Conservation (phyloP, 2,888 invertebrate species). For the Luperina testacea region DNA sequence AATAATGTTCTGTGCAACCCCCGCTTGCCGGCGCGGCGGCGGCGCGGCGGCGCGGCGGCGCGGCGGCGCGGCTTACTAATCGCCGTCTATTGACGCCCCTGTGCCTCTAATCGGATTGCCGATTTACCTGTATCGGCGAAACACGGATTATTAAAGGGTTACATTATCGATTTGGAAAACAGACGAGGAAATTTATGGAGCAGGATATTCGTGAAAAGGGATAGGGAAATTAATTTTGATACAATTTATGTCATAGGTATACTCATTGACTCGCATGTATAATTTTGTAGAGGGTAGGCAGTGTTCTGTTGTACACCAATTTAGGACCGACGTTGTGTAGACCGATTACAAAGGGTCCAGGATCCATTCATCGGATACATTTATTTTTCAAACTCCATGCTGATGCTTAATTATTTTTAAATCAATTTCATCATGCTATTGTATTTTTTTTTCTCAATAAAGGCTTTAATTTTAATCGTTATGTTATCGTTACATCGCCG, state of each 20-base stretch:
- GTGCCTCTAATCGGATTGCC: slow-evolving; percentile 74
- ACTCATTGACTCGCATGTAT: background rate
- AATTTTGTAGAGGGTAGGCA: slow-evolving; percentile 14
- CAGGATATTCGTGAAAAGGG: slow-evolving; percentile 21
- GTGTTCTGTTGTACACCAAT: slow-evolving; percentile 12
- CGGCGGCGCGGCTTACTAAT: slow-evolving; percentile 51
- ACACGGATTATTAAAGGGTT: slow-evolving; percentile 56
- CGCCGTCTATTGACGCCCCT: slow-evolving; percentile 71
- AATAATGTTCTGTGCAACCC: slow-evolving; percentile 15
- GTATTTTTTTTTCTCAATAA: background rate
- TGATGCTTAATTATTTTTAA: background rate
- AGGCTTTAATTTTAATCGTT: background rate
- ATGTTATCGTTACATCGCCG: too few relatives aligned
- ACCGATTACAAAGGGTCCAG: background rate
- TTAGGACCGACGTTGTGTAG: slow-evolving; percentile 1
- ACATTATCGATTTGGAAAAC: slow-evolving; percentile 46
- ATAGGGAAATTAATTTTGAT: slow-evolving; percentile 37
- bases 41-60: background rate
- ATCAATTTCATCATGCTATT: background rate
- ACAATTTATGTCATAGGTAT: slow-evolving; percentile 16
- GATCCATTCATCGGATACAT: slow-evolving; percentile 1
- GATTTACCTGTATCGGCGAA: slow-evolving; percentile 67
- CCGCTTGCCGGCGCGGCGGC: background rate
- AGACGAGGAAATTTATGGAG: slow-evolving; percentile 23
- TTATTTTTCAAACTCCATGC: background rate